Evolutionary conservation across 2,888 invertebrate species (phyloP).

Genomic region (Disparrhopalites patrizii): DNA sequence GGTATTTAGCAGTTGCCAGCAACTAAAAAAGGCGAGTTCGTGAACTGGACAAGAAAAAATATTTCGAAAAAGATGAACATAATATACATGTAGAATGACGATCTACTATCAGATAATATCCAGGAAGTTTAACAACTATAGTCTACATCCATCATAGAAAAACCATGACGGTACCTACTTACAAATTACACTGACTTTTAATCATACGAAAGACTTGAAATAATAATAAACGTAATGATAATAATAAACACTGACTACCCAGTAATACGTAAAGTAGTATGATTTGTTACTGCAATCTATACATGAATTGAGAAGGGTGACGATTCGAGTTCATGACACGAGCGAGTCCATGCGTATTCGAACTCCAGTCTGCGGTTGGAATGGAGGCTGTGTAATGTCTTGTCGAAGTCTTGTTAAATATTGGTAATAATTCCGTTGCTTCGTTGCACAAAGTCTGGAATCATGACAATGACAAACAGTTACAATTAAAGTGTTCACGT

Average conservation of each 20-base stretch:
- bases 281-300: slow-evolving; percentile 16
- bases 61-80: too few relatives aligned
- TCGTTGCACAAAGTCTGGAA: slow-evolving; percentile 87
- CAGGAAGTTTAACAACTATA: too few relatives aligned
- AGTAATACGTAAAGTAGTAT: background rate
- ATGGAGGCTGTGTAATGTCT: slow-evolving; percentile 79
- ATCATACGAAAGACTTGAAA: slow-evolving; percentile 4
- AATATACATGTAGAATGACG: too few relatives aligned
- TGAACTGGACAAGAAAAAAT: too few relatives aligned
- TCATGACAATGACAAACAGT: background rate
- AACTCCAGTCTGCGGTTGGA: slow-evolving; percentile 85
- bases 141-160: too few relatives aligned
- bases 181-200: too few relatives aligned
- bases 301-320: slow-evolving; percentile 22
- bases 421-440: slow-evolving; percentile 93
- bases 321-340: slow-evolving; percentile 7
- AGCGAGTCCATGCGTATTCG: background rate
- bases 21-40: too few relatives aligned
- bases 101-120: too few relatives aligned
- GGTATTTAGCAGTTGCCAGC: too few relatives aligned
- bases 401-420: slow-evolving; percentile 93
- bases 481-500: too few relatives aligned
- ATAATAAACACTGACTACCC: background rate
- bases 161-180: too few relatives aligned
- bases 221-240: slow-evolving; percentile 7